Evolutionary conservation across 2,888 invertebrate genomes (phyloP).

Genomic region (Pachydiplax longipennis): DNA sequence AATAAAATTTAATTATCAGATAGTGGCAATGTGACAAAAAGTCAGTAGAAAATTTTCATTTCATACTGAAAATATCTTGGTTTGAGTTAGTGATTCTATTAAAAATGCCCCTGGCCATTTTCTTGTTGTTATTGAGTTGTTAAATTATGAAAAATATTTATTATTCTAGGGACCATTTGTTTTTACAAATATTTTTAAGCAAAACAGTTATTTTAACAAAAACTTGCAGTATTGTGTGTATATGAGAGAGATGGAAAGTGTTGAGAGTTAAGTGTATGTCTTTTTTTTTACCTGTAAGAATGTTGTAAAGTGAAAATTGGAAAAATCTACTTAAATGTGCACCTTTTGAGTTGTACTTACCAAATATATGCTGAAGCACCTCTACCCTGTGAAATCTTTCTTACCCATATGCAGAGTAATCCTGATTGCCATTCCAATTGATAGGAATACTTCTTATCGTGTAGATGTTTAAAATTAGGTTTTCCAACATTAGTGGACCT

Average conservation of each 20-base stretch:
- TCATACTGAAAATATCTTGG: no score
- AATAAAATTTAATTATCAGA: no score
- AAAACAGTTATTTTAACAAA: not conserved
- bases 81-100: no score
- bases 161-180: slow-evolving; percentile 2
- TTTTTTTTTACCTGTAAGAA: not conserved
- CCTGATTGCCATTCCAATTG: no score
- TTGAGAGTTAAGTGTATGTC: not conserved
- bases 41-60: no score
- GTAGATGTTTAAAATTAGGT: no score
- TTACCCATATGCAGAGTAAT: no score
- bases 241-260: not conserved
- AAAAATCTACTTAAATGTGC: not conserved
- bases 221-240: not conserved
- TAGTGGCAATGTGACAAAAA: no score
- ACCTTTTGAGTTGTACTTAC: not conserved
- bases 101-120: no score
- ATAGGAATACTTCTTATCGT: no score
- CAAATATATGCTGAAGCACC: not conserved
- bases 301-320: not conserved
- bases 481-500: no score
- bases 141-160: slow-evolving; percentile 7
- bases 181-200: not conserved
- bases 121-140: not conserved
- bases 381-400: no score